These are phyloP conservation scores for Athene noctua DNA, from an alignment of 2,113 vertebrate genomes.

Conservation along the genomic window DNA sequence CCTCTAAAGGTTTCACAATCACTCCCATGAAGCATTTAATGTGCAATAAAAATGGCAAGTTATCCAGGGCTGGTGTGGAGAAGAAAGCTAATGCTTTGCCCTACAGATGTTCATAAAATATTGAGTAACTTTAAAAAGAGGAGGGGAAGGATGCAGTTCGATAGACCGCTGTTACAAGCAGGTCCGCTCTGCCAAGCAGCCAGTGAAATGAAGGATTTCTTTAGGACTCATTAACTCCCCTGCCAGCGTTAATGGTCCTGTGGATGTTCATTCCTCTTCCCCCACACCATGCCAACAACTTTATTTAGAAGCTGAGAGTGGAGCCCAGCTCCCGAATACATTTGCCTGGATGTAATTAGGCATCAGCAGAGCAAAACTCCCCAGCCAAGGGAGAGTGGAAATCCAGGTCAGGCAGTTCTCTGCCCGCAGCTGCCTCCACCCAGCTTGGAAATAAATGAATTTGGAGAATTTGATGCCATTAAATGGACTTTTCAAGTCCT, in stretches of 20 bases:
- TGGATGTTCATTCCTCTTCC: not conserved
- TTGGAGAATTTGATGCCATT: not conserved
- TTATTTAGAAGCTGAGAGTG: constrained; percentile 45
- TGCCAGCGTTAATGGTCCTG: not conserved
- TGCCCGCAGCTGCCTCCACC: not conserved
- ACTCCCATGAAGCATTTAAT: constrained; percentile 35
- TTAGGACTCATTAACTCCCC: constrained; percentile 4
- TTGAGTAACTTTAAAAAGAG: constrained; percentile 38
- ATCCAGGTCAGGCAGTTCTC: constrained; percentile 40
- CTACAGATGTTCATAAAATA: constrained; percentile 58
- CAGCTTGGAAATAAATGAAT: not conserved
- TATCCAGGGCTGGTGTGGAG: not conserved
- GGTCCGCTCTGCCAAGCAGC: not conserved
- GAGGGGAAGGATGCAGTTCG: not conserved
- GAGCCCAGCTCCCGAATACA: not conserved
- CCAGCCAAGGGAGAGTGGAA: not conserved
- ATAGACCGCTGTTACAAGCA: not conserved
- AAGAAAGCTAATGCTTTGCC: constrained; percentile 10
- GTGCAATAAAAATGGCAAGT: not conserved
- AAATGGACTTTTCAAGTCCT: not conserved
- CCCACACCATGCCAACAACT: not conserved
- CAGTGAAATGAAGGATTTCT: not conserved
- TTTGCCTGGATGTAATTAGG: constrained; percentile 15
- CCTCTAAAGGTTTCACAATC: not conserved
- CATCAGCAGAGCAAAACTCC: not conserved